Percentiles rank a stretch among this genome's conserved stretches.
Conservation (phyloP, 2,797 vertebrate species). For the Urosaurus nigricauda region DNA sequence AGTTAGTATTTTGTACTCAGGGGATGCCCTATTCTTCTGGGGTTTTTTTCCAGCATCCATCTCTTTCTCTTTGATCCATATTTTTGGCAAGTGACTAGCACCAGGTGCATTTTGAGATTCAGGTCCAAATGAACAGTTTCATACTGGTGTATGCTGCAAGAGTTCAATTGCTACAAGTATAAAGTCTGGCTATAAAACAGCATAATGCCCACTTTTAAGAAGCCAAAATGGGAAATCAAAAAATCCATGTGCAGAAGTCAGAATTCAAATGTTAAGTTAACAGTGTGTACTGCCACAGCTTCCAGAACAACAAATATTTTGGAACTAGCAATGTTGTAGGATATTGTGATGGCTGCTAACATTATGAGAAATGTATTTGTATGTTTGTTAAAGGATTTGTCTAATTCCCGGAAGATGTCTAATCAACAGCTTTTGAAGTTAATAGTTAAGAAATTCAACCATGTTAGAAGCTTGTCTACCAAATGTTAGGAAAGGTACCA, state of each 20-base stretch:
- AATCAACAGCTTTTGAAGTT: background rate
- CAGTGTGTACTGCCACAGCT: background rate
- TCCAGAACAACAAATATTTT: conserved; percentile 17
- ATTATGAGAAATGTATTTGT: background rate
- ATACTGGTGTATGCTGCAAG: conserved; percentile 32
- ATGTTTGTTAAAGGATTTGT: background rate
- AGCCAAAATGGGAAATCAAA: background rate
- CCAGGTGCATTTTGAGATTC: background rate
- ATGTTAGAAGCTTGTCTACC: background rate
- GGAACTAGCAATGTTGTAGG: conserved; percentile 17
- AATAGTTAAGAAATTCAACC: background rate
- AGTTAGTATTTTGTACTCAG: background rate
- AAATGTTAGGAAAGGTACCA: background rate
- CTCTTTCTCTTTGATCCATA: conserved; percentile 10
- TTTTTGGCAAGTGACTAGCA: conserved; percentile 29
- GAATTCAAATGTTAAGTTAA: conserved; percentile 35
- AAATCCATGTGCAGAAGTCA: conserved; percentile 25
- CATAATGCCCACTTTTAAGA: background rate
- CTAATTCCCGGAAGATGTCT: too few relatives aligned
- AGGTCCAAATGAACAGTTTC: conserved; percentile 25
- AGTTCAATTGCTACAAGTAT: conserved; percentile 38
- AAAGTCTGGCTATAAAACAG: background rate
- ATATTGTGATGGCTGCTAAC: background rate
- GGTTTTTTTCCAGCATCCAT: background rate
- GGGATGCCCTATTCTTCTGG: background rate